Base-by-base conservation (phyloP, 2,797 vertebrate species). In the Chromobotia macracanthus region DNA sequence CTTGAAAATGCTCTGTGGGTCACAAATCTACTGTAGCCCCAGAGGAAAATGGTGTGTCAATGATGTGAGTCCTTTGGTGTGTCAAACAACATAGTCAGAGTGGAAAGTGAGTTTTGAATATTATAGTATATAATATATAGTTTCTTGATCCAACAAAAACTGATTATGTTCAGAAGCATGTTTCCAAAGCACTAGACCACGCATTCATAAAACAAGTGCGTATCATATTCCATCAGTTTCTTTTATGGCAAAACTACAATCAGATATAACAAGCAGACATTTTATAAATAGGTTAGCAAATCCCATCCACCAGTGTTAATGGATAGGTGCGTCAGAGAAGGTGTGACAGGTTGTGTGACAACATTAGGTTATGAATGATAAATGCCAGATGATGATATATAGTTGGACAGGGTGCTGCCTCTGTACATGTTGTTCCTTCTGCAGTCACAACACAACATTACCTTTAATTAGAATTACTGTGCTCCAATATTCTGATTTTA, bases 21-120 rank as follows among this genome's bases (percentile, higher is more conserved):
- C 53, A 19, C 31, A 55, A 51, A 76, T 44, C 64, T 68, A 58
- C 51, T 67, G 21, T 51, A 31, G 38, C 41, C 41, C 51, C 38
- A 60, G 53, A 50, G 23, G 55, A 69, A 67, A 68, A 48, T 21
- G n/a, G n/a, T n/a, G n/a, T n/a, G n/a, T n/a, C n/a, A n/a, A n/a
- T n/a, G n/a, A n/a, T n/a, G n/a, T n/a, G n/a, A n/a, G n/a, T n/a
- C 41, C 10, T 44, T 44, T 44, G 41, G 10, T 44, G 41, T 44
- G 1, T 1, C 41, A 11, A 44, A 44, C 9, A 44, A 10, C 9
- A 10, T 10, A 9, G 35, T 38, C 35, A 7, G 8, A 38, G 35
- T 6, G 8, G 10, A 44, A 44, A 44, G 41, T 10, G 7, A 21
- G 25, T 50, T 15, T 25, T 77, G 11, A 21, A 18, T 50, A 65